Conservation (phyloP, 2,113 vertebrate species). For the Rhipidura dahli region DNA sequence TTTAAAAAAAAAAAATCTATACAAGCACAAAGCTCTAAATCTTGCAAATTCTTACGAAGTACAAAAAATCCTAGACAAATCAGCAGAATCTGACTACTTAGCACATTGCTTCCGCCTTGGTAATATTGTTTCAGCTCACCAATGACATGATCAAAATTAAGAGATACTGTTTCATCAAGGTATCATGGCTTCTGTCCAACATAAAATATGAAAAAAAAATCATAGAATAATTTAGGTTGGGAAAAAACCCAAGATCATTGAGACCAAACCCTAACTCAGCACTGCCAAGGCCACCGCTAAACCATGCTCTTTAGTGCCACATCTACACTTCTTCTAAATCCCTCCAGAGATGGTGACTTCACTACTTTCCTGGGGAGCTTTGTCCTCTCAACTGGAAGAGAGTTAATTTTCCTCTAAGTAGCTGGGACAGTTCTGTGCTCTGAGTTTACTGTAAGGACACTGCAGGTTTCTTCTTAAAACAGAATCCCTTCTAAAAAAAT, state of each 20-base stretch:
- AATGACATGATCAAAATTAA: not conserved
- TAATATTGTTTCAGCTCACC: not conserved
- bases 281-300: not conserved
- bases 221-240: too few relatives aligned
- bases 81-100: not conserved
- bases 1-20: not conserved
- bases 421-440: not conserved
- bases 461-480: not conserved
- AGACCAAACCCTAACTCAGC: not conserved
- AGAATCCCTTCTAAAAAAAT: not conserved
- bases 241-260: rapidly evolving
- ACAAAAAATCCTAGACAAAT: not conserved
- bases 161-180: not conserved
- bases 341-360: not conserved
- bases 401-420: not conserved
- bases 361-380: not conserved
- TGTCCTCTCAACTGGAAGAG: not conserved
- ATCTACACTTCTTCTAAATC: not conserved
- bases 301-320: not conserved
- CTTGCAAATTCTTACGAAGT: not conserved
- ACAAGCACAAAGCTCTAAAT: not conserved
- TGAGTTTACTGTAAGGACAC: not conserved
- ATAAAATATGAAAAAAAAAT: not conserved
- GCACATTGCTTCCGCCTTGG: not conserved
- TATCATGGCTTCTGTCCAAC: not conserved